phyloP scores from a whole-genome alignment of 2,888 invertebrate species.

The Conomelus anceps region DNA sequence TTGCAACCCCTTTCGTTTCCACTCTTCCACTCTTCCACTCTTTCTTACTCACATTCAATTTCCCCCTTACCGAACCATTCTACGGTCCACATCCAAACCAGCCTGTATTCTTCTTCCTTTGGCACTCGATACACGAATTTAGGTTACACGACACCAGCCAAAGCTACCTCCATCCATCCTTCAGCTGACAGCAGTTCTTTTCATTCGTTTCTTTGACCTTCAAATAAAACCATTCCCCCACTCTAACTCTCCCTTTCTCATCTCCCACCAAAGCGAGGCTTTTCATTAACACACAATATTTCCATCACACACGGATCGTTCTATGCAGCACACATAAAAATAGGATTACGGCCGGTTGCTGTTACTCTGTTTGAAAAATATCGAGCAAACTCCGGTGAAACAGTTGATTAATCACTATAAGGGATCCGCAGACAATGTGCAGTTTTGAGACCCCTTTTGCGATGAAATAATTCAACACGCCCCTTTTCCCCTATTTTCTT shows the following conservation, averaged over 20 bases:
- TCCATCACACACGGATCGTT: not conserved
- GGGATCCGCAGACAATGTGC: not conserved
- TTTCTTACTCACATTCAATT: not conserved
- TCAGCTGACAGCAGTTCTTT: not conserved
- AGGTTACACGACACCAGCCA: not conserved
- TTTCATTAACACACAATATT: not conserved
- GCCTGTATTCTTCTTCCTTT: not conserved
- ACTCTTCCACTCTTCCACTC: not conserved
- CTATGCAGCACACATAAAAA: not conserved
- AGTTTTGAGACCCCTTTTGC: no score
- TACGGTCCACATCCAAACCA: not conserved
- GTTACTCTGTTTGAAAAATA: not conserved
- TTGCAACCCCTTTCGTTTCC: constrained; percentile 6
- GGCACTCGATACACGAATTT: not conserved
- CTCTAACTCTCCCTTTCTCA: not conserved
- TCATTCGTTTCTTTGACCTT: not conserved
- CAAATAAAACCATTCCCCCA: not conserved
- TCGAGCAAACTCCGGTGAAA: not conserved
- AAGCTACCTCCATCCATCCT: not conserved
- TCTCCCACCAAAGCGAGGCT: not conserved
- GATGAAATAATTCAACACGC: no score
- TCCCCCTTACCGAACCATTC: not conserved
- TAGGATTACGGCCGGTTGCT: not conserved
- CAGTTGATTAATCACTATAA: not conserved
- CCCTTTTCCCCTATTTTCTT: no score